These are phyloP conservation scores for Zaprionus davidi DNA, from an alignment of 1,140 invertebrate species.

Conservation along the genomic window DNA sequence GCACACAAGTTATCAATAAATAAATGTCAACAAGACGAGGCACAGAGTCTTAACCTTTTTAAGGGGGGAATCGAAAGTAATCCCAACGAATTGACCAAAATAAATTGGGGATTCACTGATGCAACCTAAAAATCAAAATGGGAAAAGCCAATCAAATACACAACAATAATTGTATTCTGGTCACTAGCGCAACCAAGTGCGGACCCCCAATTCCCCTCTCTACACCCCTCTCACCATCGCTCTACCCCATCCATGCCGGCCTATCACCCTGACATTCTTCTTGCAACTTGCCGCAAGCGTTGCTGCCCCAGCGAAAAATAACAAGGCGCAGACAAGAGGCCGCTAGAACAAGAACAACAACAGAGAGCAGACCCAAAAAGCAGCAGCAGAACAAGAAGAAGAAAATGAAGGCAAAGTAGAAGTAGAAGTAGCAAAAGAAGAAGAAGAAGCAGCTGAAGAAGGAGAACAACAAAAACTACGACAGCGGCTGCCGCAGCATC, in stretches of 20 bases:
- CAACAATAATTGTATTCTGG: slow-evolving; percentile 48
- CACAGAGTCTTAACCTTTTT: slow-evolving; percentile 19
- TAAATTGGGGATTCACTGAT: slow-evolving; percentile 40
- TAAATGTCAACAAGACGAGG: slow-evolving; percentile 12
- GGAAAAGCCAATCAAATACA: slow-evolving; percentile 47
- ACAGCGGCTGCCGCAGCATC: slow-evolving; percentile 22
- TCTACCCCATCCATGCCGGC: not conserved
- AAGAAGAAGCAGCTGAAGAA: not conserved
- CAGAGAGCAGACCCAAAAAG: no score
- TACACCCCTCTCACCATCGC: no score
- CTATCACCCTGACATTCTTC: not conserved
- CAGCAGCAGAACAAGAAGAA: not conserved
- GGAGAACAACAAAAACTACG: slow-evolving; percentile 22
- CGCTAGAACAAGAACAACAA: slow-evolving; percentile 47
- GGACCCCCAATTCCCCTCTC: not conserved
- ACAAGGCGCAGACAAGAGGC: slow-evolving; percentile 77
- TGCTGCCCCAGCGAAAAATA: slow-evolving; percentile 48
- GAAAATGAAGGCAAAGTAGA: not conserved
- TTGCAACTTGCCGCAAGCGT: slow-evolving; percentile 4
- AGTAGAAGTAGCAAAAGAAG: slow-evolving; percentile 2
- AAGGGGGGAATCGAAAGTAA: not conserved
- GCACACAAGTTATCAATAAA: slow-evolving; percentile 11
- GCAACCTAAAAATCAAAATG: slow-evolving; percentile 40
- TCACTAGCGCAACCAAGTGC: slow-evolving; percentile 23
- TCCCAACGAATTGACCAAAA: slow-evolving; percentile 28